A percentile compares a stretch with the other conserved stretches of the same genome.
Conservation (phyloP, 2,113 vertebrate genomes). For the Loxodonta africana region DNA sequence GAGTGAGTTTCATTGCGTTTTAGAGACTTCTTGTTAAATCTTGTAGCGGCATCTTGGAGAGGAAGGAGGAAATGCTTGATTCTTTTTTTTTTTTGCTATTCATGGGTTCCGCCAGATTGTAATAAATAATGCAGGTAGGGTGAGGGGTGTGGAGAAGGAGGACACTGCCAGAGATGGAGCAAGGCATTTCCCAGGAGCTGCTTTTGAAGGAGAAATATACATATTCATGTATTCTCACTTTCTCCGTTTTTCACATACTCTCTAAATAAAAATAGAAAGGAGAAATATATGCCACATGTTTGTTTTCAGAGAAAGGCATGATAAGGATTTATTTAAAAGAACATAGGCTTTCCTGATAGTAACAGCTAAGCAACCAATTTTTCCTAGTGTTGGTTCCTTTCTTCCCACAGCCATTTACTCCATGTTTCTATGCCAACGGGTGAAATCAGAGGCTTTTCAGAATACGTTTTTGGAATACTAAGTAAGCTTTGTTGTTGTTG, state of each 20-base stretch:
- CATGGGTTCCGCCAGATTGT: not conserved
- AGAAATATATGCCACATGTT: constrained; percentile 34
- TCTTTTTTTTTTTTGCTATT: not conserved
- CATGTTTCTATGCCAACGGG: constrained; percentile 66
- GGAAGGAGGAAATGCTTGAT: not conserved
- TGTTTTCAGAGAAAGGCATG: constrained; percentile 39
- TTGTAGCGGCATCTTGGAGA: constrained; percentile 19
- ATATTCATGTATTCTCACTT: not conserved
- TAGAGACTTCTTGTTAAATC: constrained; percentile 25
- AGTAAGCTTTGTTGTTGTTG: constrained; percentile 67
- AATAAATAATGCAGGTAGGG: constrained; percentile 25
- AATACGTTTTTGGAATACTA: constrained; percentile 64
- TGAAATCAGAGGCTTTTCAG: constrained; percentile 61
- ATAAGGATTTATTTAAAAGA: constrained; percentile 69
- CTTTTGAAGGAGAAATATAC: constrained; percentile 41
- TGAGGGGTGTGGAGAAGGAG: not conserved
- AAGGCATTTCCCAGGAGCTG: constrained; percentile 38
- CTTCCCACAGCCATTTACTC: constrained; percentile 55
- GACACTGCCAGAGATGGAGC: not conserved
- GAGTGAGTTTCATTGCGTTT: constrained; percentile 1
- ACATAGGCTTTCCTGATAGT: constrained; percentile 64
- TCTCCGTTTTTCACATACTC: constrained; percentile 53
- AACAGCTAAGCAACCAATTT: constrained; percentile 65
- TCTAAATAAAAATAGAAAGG: constrained; percentile 60
- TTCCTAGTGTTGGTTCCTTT: constrained; percentile 69